Evolutionary conservation across 2,113 vertebrate species (phyloP).

Genomic region (Cyanocitta stelleri): DNA sequence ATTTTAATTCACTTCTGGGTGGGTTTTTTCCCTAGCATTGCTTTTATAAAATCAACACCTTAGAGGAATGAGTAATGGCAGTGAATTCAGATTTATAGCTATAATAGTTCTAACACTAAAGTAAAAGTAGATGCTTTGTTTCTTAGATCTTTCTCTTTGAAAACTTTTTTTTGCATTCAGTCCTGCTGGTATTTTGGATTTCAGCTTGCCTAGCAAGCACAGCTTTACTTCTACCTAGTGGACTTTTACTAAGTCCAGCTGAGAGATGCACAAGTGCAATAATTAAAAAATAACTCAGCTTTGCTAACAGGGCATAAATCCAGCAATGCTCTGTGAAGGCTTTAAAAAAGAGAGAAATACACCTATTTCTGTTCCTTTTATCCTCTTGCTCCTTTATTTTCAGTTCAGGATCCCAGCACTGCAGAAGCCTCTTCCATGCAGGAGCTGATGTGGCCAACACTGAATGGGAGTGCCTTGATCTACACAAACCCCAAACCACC

Average conservation of each 20-base stretch:
- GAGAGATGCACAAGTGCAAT: not conserved
- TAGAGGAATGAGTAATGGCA: not conserved
- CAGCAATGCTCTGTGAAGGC: not conserved
- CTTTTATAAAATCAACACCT: not conserved
- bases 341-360: not conserved
- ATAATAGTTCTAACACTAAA: not conserved
- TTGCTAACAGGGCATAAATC: not conserved
- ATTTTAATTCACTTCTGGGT: not conserved
- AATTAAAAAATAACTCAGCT: not conserved
- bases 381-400: not conserved
- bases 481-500: not conserved
- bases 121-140: not conserved
- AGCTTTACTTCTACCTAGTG: not conserved
- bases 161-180: not conserved
- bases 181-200: not conserved
- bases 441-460: not conserved
- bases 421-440: not conserved
- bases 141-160: not conserved
- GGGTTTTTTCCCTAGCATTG: not conserved
- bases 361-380: not conserved
- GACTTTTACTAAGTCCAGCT: not conserved
- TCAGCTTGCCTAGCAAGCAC: not conserved
- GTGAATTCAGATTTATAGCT: not conserved
- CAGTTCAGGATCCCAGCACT: not conserved
- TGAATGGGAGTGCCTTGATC: not conserved